phyloP scores from a whole-genome alignment of 2,797 vertebrate species.

The Pygocentrus nattereri region DNA sequence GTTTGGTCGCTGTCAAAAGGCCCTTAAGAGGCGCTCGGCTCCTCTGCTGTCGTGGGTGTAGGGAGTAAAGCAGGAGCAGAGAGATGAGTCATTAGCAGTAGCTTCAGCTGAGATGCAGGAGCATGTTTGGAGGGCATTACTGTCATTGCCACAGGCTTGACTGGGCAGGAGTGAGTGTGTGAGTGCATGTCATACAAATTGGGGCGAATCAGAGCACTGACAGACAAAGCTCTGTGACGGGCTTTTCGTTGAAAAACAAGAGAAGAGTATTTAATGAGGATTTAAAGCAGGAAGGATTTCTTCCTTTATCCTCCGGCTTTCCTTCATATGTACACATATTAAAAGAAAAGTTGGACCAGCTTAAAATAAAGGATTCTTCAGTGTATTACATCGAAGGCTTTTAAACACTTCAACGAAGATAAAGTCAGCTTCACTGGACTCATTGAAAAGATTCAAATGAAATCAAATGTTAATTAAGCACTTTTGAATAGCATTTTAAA shows the following conservation, averaged over 20 bases:
- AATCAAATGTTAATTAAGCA: no score
- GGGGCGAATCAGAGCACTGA: conserved; percentile 80
- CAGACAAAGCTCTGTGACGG: conserved; percentile 72
- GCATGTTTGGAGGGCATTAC: conserved; percentile 75
- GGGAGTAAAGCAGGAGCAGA: conserved; percentile 30
- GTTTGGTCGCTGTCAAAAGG: conserved; percentile 23
- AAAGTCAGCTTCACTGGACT: no score
- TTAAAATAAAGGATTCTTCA: not conserved
- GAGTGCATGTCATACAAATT: conserved; percentile 82
- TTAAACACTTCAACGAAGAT: not conserved
- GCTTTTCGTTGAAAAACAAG: conserved; percentile 62
- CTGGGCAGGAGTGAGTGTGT: conserved; percentile 69
- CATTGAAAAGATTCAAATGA: no score
- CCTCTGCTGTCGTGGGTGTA: conserved; percentile 20
- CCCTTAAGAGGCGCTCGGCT: conserved; percentile 27
- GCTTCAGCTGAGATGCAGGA: conserved; percentile 26
- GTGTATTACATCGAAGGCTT: not conserved
- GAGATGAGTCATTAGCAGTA: conserved; percentile 49
- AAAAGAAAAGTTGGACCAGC: not conserved
- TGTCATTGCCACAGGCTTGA: conserved; percentile 76
- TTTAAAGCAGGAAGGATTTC: conserved; percentile 38
- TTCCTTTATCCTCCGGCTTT: conserved; percentile 32
- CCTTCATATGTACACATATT: not conserved
- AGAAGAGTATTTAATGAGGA: conserved; percentile 58
- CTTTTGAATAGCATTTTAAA: no score